Evolutionary conservation across 2,888 invertebrate genomes (phyloP), one percentile per base, ranked within the genome.

Genomic region (Ichneumoninae sp.): DNA sequence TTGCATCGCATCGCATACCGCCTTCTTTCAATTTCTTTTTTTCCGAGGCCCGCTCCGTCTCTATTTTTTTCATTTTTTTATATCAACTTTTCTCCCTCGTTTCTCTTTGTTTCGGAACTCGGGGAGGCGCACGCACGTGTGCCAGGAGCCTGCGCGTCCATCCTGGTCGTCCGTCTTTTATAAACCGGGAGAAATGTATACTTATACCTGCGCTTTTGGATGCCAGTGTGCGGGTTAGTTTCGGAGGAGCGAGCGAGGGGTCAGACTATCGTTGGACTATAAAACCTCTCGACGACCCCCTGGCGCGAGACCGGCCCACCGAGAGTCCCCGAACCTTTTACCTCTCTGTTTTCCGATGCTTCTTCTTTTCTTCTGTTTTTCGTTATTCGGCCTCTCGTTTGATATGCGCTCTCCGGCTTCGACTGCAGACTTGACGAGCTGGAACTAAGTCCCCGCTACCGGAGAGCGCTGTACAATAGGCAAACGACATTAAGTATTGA

Each of bases 1-100:
- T 89, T 89, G 90, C 88, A 90, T 90, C 85, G 70, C 86, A 87
- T 70, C 86, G 83, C 82, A 82, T 86, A 81, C 70, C 83, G 70
- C 47, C 72, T 52, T 74, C 75, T 82, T 80, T 40, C 19, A 50
- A 13, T 66, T 62, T 84, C 62, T 50, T 86, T 60, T 74, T 72
- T 19, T n/a, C 26, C 70, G 36, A 66, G 26, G 26, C 26, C 54
- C 19, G 22, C 26, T 4, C 8, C 22, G 8, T 54, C 16, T 60
- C 0, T 60, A 1, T 13, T 2, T 36, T 65, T 65, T 33, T 44
- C 13, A 3, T 69, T 30, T 26, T 33, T 30, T 6, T 13, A 30
- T 40, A 19, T 69, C 47, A 69, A 50, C 47, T 13, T 19, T 10
- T 16, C 30, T 69, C n/a, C 30, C 69, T 69, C 22, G 47, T 5